phyloP scores from a whole-genome alignment of 1,140 invertebrate species.

The Paramacrobiotus metropolitanus region DNA sequence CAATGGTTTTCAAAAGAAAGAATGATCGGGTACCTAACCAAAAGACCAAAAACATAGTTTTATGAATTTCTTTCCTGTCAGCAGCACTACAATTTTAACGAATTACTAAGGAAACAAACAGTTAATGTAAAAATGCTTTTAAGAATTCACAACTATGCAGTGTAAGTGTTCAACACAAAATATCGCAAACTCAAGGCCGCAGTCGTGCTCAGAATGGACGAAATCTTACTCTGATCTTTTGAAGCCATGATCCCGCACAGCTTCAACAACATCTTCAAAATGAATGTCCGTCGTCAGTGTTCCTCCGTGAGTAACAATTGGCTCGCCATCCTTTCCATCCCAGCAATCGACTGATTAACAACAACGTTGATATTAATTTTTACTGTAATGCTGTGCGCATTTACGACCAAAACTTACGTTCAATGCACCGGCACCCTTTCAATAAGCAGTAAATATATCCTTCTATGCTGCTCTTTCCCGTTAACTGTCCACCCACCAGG shows the following conservation, averaged over 20 bases:
- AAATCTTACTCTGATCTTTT: conserved; percentile 23
- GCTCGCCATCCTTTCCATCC: conserved; percentile 32
- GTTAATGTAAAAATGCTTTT: conserved; percentile 14
- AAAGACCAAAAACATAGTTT: conserved; percentile 9
- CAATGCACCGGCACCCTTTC: conserved; percentile 71
- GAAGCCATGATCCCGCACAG: conserved; percentile 24
- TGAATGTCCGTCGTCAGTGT: conserved; percentile 32
- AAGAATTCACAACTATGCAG: conserved; percentile 16
- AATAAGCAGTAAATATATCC: conserved; percentile 36
- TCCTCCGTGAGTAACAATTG: conserved; percentile 32
- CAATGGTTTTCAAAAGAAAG: conserved; percentile 35
- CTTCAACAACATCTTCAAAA: conserved; percentile 29
- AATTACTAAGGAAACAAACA: not conserved
- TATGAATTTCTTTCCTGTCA: not conserved
- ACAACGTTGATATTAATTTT: not conserved
- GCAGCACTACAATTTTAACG: not conserved
- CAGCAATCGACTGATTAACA: conserved; percentile 29
- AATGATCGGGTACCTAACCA: conserved; percentile 30
- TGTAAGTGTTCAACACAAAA: conserved; percentile 18
- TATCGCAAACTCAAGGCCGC: conserved; percentile 15
- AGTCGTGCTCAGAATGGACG: conserved; percentile 24
- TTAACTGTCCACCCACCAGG: conserved; percentile 80
- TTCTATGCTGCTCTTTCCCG: conserved; percentile 31
- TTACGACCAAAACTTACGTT: conserved; percentile 36
- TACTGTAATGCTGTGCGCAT: too few species aligned